These are phyloP conservation scores for Ellobius talpinus DNA, from an alignment of 2,113 vertebrate species.

Conservation along the genomic window DNA sequence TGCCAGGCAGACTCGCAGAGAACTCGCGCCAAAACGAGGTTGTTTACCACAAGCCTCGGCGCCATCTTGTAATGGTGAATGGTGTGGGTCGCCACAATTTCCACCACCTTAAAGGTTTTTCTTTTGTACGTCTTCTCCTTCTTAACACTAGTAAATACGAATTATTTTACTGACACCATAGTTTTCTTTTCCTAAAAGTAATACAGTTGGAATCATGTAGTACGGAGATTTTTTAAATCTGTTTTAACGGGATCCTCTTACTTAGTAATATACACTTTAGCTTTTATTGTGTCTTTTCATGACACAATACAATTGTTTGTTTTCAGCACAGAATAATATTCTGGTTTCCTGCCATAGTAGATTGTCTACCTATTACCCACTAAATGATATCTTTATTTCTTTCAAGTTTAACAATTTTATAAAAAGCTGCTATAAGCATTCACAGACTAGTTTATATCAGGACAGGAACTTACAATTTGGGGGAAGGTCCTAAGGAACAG, in stretches of 20 bases:
- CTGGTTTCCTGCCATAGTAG: neutral
- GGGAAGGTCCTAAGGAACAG: neutral
- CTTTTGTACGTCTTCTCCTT: neutral
- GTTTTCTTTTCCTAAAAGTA: neutral
- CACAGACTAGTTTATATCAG: neutral
- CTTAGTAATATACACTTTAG: neutral
- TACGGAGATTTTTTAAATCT: too few species aligned
- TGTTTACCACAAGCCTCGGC: too few species aligned
- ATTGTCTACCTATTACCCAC: neutral
- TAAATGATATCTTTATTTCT: neutral
- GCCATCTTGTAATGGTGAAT: too few species aligned
- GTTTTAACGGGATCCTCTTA: neutral
- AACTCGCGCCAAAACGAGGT: too few species aligned
- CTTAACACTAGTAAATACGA: neutral
- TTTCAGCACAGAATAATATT: neutral
- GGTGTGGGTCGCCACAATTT: too few species aligned
- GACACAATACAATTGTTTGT: neutral
- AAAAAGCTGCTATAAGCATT: neutral
- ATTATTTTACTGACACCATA: neutral
- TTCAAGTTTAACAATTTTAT: neutral
- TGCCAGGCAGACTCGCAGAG: too few species aligned
- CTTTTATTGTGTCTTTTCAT: neutral
- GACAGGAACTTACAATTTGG: neutral
- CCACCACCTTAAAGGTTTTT: neutral
- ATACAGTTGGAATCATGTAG: neutral